Evolutionary conservation across 2,113 vertebrate species (phyloP), one percentile per base, ranked within the genome.

Genomic region (Coregonus clupeaformis): DNA sequence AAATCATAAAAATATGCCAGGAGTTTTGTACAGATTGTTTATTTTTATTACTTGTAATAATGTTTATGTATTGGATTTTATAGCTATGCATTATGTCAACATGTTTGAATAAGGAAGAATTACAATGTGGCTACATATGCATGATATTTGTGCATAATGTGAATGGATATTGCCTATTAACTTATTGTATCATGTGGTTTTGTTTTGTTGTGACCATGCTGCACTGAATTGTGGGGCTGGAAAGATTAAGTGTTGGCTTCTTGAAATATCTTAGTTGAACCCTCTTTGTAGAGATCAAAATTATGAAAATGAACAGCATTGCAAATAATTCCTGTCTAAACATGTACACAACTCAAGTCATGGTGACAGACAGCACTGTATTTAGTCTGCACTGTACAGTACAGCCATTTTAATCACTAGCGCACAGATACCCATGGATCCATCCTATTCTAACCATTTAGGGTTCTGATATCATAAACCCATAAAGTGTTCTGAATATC

Each of bases 111-210:
- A 81, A 82, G 75, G 82, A 76, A 86, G 79, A 90, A 69, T 55
- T 82, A 89, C 88, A 77, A 87, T 85, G 82, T 87, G 82, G 78
- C 80, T 89, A 80, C 88, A 90, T 89, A 85, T 92, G 91, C 92
- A 92, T 92, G 92, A 93, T 93, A 92, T 93, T 92, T 93, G 91
- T 93, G 91, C 90, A 93, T 91, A 83, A 90, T 92, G 89, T 92
- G 88, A 91, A 88, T 88, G 78, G 79, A 88, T 88, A 82, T 79
- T 89, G 87, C 87, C 85, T 89, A 89, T 91, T 93, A 94, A 94
- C 91, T 93, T 94, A 94, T 93, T 93, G 87, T 91, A 92, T 91
- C 79, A 83, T 76, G 80, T 75, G 85, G 72, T 90, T 86, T 75
- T 84, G 76, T 89, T 85, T 29, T 88, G 6, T 79, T 84, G 79